Evolutionary conservation across 1,140 invertebrate genomes (phyloP), one percentile per base, ranked within the genome.

Genomic region (Hermetia illucens): DNA sequence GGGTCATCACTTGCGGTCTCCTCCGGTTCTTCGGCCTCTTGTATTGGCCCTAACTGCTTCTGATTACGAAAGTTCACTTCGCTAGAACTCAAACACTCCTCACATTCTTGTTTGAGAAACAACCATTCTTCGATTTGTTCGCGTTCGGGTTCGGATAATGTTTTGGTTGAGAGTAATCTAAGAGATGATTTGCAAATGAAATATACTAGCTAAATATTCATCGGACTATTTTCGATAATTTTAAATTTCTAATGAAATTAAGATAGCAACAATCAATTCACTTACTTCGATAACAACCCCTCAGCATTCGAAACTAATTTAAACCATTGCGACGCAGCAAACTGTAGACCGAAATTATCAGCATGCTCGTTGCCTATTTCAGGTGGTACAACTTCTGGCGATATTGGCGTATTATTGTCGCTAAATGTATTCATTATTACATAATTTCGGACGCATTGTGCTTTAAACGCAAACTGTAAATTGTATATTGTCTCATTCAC

Each of bases 61-160:
- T 70, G 64, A 6, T 63, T 38, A 45, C 57, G 51, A 16, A 35
- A 22, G 29, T 55, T 48, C 1, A 48, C 57, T 31, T 69, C 68
- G 42, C 75, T 74, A 36, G 63, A 71, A 48, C 73, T 75, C 18
- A 86, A 70, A 51, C 81, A 86, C 45, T 85, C 81, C 56, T 86
- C 81, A 57, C 81, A 85, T 55, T 87, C 82, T 43, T 83, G 79
- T 57, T 86, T 86, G 43, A 85, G 65, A 47, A 77, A 82, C 3
- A 88, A 58, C 82, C 83, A 88, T 41, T 83, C 76, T 51, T 81
- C 79, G n/a, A 86, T 82, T 59, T 82, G 80, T 50, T 80, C 77
- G 44, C 74, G 69, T 50, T 81, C 77, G 38, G 69, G 62, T 37
- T 77, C 72, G 5, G 74, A 68, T 31, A 86, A 54, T 21, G 68